Conservation (phyloP, 2,113 vertebrate genomes). For the Eublepharis macularius region DNA sequence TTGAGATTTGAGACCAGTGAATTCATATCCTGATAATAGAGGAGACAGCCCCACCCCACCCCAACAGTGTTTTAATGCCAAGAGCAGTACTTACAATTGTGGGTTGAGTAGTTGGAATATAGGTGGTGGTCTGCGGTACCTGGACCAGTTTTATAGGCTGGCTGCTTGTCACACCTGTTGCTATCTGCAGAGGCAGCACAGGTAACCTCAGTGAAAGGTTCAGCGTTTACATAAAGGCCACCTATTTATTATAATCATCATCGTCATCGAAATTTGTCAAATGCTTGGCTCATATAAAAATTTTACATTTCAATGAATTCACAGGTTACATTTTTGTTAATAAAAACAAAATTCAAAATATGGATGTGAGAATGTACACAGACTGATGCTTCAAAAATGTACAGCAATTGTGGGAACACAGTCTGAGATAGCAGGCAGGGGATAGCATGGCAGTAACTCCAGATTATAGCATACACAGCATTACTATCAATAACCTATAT, state of each 20-base stretch:
- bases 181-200: constrained; percentile 79
- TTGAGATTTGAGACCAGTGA: constrained; percentile 60
- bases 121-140: constrained; percentile 72
- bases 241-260: constrained; percentile 49
- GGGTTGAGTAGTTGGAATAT: constrained; percentile 74
- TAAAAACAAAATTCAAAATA: constrained; percentile 36
- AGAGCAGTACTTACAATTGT: constrained; percentile 75
- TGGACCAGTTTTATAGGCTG: constrained; percentile 75
- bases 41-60: constrained; percentile 42
- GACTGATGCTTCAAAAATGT: constrained; percentile 45
- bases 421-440: constrained; percentile 36
- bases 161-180: constrained; percentile 76
- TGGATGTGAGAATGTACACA: constrained; percentile 31
- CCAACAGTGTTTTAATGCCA: constrained; percentile 53
- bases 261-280: constrained; percentile 36
- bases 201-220: constrained; percentile 73
- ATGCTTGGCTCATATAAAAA: constrained; percentile 33
- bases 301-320: constrained; percentile 46
- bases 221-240: constrained; percentile 66
- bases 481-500: constrained; percentile 29
- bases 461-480: constrained; percentile 13
- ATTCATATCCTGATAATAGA: constrained; percentile 58
- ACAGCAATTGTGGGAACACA: constrained; percentile 40
- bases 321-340: constrained; percentile 50
- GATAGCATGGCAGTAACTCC: constrained; percentile 49